Conservation (phyloP, 2,113 vertebrate species). For the Circaetus gallicus region DNA sequence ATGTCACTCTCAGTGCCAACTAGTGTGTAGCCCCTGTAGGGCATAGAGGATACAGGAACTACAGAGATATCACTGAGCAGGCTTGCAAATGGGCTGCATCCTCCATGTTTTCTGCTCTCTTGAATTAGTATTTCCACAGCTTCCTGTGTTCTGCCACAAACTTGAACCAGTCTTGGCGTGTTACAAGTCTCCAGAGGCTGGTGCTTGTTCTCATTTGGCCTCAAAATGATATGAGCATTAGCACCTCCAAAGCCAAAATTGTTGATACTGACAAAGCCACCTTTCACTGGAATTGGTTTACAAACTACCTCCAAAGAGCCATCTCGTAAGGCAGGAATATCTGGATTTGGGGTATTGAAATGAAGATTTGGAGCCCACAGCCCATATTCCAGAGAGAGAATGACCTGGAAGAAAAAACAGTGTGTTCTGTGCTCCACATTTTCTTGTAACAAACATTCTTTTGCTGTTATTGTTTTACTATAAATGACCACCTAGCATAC, state of each 20-base stretch:
- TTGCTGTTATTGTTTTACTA: background rate
- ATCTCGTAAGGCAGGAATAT: slow-evolving; percentile 84
- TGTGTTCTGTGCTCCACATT: background rate
- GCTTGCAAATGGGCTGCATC: slow-evolving; percentile 75
- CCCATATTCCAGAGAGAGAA: slow-evolving; percentile 87
- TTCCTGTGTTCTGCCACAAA: slow-evolving; percentile 85
- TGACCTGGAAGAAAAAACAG: slow-evolving; percentile 71
- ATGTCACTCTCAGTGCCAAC: slow-evolving; percentile 73
- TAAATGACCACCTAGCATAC: background rate
- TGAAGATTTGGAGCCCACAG: slow-evolving; percentile 95
- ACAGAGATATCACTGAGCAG: slow-evolving; percentile 83
- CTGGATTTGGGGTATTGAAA: slow-evolving; percentile 82
- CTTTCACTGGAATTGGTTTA: slow-evolving; percentile 79
- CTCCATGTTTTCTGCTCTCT: slow-evolving; percentile 67
- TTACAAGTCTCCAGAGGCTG: background rate
- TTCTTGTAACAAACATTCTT: background rate
- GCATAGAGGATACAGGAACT: slow-evolving; percentile 76
- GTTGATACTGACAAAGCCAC: slow-evolving; percentile 86
- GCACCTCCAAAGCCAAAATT: slow-evolving; percentile 96
- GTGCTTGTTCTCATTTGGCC: slow-evolving; percentile 64
- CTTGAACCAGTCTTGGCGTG: slow-evolving; percentile 76
- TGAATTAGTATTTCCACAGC: slow-evolving; percentile 78
- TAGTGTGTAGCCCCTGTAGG: slow-evolving; percentile 84
- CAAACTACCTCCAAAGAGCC: slow-evolving; percentile 83
- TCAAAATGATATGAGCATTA: slow-evolving; percentile 90